Conservation (phyloP, 2,888 invertebrate genomes). For the Lasioglossum malachurum region DNA sequence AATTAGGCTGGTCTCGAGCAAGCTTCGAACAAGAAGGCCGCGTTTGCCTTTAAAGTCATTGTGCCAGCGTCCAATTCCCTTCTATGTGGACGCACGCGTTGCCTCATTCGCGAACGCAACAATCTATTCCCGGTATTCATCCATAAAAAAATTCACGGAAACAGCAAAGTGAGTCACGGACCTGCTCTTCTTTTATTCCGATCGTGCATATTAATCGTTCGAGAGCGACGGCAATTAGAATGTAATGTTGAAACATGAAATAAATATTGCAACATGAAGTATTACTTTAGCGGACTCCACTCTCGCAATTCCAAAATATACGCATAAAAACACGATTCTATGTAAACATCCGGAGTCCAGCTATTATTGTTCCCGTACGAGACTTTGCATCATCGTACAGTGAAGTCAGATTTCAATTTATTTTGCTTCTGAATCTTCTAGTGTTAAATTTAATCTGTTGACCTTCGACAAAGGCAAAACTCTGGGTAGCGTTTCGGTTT, state of each 20-base stretch:
- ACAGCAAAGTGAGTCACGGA: constrained; percentile 10
- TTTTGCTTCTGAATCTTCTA: neutral
- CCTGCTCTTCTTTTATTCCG: neutral
- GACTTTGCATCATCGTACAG: neutral
- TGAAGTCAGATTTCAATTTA: constrained; percentile 1
- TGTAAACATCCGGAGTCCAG: constrained; percentile 2
- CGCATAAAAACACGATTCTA: neutral
- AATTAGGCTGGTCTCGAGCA: neutral
- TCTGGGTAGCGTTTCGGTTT: neutral
- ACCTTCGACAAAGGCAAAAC: neutral
- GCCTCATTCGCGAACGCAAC: constrained; percentile 46
- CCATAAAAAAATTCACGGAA: constrained; percentile 61
- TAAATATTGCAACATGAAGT: neutral
- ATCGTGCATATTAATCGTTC: too few relatives aligned
- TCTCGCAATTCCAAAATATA: neutral
- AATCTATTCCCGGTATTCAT: constrained; percentile 54
- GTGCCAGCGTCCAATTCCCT: constrained; percentile 19
- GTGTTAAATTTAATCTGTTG: constrained; percentile 12
- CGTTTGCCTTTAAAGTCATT: constrained; percentile 40
- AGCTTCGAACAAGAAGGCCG: neutral
- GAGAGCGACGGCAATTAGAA: neutral
- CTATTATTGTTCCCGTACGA: neutral
- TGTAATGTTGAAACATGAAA: neutral
- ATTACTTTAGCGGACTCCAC: neutral
- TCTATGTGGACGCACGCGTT: constrained; percentile 45